Percentiles rank a stretch among this genome's conserved stretches.
Conservation (phyloP, 2,113 vertebrate genomes). For the Columba livia region DNA sequence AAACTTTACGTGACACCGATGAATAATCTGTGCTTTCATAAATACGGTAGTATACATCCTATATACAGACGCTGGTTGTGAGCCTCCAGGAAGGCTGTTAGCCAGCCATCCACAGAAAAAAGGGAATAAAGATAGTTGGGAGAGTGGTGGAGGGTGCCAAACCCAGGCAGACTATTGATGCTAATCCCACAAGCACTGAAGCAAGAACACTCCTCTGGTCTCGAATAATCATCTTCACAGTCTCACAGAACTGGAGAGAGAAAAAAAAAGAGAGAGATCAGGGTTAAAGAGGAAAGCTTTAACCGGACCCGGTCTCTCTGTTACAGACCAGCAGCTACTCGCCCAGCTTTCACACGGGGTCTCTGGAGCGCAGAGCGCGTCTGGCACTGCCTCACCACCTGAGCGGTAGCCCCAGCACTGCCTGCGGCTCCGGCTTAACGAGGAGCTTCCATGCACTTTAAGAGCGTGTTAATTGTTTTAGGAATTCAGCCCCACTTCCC, state of each 20-base stretch:
- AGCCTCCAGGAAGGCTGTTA: constrained; percentile 33
- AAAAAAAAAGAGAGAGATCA: background rate
- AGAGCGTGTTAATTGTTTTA: rapidly evolving
- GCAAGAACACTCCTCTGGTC: constrained; percentile 89
- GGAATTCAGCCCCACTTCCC: background rate
- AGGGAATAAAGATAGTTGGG: constrained; percentile 87
- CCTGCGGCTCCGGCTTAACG: background rate
- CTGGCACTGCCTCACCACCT: background rate
- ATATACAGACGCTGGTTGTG: background rate
- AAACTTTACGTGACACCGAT: background rate
- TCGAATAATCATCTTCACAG: constrained; percentile 87
- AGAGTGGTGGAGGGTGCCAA: constrained; percentile 83
- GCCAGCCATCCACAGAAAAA: constrained; percentile 92
- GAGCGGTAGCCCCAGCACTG: background rate
- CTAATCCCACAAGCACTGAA: constrained; percentile 80
- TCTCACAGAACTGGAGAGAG: constrained; percentile 84
- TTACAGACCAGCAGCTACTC: rapidly evolving
- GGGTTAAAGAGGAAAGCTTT: background rate
- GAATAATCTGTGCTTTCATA: constrained; percentile 62
- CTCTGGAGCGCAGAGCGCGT: rapidly evolving
- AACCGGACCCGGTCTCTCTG: background rate
- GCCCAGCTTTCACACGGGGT: background rate
- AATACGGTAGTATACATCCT: constrained; percentile 67
- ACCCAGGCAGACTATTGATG: constrained; percentile 82
- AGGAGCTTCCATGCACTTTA: too few species aligned